phyloP scores from a whole-genome alignment of 2,888 invertebrate genomes.

The Sympetrum striolatum region DNA sequence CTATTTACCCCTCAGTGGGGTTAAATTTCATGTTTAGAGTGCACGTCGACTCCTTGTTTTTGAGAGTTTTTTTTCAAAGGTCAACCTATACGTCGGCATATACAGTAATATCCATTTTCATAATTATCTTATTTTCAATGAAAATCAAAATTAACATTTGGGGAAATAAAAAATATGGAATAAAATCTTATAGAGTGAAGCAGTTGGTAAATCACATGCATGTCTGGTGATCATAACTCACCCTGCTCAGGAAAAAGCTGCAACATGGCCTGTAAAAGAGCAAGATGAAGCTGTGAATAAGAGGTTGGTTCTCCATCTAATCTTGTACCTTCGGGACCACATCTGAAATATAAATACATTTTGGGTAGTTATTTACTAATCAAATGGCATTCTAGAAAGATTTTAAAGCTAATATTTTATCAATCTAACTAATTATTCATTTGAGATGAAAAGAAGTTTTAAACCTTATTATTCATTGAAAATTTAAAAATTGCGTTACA shows the following conservation, averaged over 20 bases:
- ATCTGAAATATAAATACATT: not conserved
- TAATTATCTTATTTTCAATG: too few species aligned
- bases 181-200: too few species aligned
- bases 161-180: too few species aligned
- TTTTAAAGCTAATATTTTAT: too few species aligned
- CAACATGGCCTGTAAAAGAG: slow-evolving; percentile 61
- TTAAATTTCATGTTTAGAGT: too few species aligned
- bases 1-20: too few species aligned
- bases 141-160: too few species aligned
- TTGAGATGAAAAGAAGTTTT: not conserved
- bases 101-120: too few species aligned
- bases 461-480: not conserved
- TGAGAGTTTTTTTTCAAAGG: too few species aligned
- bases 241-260: slow-evolving; percentile 10
- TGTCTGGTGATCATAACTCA: not conserved
- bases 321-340: slow-evolving; percentile 54
- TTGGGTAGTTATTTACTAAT: not conserved
- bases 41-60: too few species aligned
- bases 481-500: not conserved
- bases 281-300: slow-evolving; percentile 73
- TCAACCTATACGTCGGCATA: too few species aligned
- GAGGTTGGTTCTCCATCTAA: slow-evolving; percentile 55
- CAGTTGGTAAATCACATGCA: not conserved
- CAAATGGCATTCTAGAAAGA: not conserved
- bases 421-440: not conserved